Evolutionary conservation across 2,888 invertebrate species (phyloP), one percentile per base, ranked within the genome.

Genomic region (Petrolisthes cinctipes): DNA sequence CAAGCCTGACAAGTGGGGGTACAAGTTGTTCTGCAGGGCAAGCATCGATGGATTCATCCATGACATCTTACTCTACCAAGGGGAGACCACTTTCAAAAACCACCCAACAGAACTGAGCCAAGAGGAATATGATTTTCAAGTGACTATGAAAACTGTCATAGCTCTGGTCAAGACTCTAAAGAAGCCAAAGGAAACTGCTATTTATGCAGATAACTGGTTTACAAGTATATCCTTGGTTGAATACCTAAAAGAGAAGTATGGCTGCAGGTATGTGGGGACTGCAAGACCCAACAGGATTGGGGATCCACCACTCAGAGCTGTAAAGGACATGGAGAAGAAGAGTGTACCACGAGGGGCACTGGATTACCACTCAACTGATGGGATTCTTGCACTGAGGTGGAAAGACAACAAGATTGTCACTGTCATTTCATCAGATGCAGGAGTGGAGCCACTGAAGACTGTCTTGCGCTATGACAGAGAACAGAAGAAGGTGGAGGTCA

Each of bases 1-100:
- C 14, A 85, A 75, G 79, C 82, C 81, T 54, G 71, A 88, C 75
- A 88, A 88, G 61, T 81, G 71, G 84, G 85, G 82, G 53, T 85
- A 81, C 20, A 85, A 88, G 85, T 75, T 85, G 11, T 81, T 88
- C 81, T 88, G 81, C 66, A 71, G 83, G 66, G 87, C 71, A 68
- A 87, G 71, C 53, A 61, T 56, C 6, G 82, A 86, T 20, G 80
- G 78, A 5, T 17, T 89, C 37, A 86, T 86, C 20, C 82, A 71
- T 20, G 81, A 61, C 23, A 61, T 81, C 23, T 5, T 81, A 1
- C 14, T 54, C 81, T 88, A 85, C 79, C 82, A 86, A 53, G 86
- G 82, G n/a, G 81, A 79, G 20, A 66, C 56, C 4, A 86, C 86
- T 51, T 86, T 82, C 76, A 75, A 17, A 61, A 61, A 66, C 82